phyloP scores from a whole-genome alignment of 2,888 invertebrate genomes.

The Lasioglossum lativentre region DNA sequence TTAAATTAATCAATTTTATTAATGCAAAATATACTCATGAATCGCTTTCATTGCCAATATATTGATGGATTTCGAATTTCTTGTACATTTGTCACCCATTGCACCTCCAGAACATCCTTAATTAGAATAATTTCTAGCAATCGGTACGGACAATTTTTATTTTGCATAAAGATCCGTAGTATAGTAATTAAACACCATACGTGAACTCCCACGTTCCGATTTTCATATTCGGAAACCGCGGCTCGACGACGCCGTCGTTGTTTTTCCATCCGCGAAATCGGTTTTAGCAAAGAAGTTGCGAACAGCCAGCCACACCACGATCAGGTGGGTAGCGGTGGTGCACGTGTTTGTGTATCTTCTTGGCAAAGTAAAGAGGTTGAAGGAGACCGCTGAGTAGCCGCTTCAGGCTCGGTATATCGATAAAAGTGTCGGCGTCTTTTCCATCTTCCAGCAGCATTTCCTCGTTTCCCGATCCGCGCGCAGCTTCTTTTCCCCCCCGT shows the following conservation, averaged over 20 bases:
- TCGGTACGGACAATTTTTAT: not conserved
- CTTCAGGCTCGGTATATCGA: conserved; percentile 66
- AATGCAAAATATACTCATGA: no score
- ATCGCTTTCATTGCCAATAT: no score
- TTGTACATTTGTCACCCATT: no score
- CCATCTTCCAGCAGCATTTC: conserved; percentile 27
- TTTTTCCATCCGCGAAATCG: conserved; percentile 50
- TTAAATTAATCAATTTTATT: no score
- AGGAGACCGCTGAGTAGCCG: conserved; percentile 53
- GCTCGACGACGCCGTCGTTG: conserved; percentile 14
- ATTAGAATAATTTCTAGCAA: not conserved
- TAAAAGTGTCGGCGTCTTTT: conserved; percentile 70
- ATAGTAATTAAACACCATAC: not conserved
- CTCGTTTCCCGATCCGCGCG: conserved; percentile 59
- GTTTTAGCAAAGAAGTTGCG: conserved; percentile 54
- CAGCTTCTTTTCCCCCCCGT: conserved; percentile 25
- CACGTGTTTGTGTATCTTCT: conserved; percentile 58
- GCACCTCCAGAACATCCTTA: no score
- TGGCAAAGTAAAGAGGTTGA: conserved; percentile 65
- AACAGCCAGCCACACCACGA: conserved; percentile 30
- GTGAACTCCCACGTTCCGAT: conserved; percentile 20
- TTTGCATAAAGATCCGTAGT: not conserved
- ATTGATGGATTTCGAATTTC: no score
- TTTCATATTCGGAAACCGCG: conserved; percentile 45
- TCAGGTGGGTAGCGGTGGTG: conserved; percentile 18